Base-by-base conservation (phyloP, 2,888 invertebrate species). In the Papilio elwesi region DNA sequence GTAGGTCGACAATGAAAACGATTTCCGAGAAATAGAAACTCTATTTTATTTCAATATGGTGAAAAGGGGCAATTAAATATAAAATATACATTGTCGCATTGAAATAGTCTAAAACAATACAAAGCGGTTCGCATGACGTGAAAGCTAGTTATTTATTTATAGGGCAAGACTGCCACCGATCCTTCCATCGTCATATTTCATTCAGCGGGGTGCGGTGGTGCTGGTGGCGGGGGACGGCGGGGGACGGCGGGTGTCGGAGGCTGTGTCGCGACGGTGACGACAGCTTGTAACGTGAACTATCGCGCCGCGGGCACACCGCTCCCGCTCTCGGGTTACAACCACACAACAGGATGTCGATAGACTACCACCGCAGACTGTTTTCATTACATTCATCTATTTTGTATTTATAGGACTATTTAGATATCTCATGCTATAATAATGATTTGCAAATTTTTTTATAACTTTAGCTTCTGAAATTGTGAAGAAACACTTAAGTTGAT, bases 341-440 rank as follows among this genome's bases (percentile, higher is more conserved):
- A 64, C 73, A 73, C 57, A 73, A 73, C 73, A 69, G 73, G 73
- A 73, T 73, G 73, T 52, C 52, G 64, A 69, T 64, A 64, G 73
- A 43, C 68, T 63, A 53, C 68, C 68, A 55, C 55, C 12, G 64
- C 53, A 55, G 12, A n/a, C 26, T 57, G 68, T 72, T 72, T 72
- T 68, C 63, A 68, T 72, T 43, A 43, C 59, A 62, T 62, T 62
- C 48, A 63, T 63, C 52, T 63, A 62, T 70, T 70, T 52, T 47
- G 11, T 64, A 36, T 64, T 15, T 70, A 16, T 70, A 48, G 49
- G 53, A 8, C 10, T 51, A 62, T 62, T 62, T n/a, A 62, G 59
- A 43, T 62, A n/a, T 62, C 38, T 57, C n/a, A 43, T 43, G 43
- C 36, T 43, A 57, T 13, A 57, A 16, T 26, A 26, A 26, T 7